Conservation (phyloP, 2,797 vertebrate genomes). For the Gorsachius magnificus region DNA sequence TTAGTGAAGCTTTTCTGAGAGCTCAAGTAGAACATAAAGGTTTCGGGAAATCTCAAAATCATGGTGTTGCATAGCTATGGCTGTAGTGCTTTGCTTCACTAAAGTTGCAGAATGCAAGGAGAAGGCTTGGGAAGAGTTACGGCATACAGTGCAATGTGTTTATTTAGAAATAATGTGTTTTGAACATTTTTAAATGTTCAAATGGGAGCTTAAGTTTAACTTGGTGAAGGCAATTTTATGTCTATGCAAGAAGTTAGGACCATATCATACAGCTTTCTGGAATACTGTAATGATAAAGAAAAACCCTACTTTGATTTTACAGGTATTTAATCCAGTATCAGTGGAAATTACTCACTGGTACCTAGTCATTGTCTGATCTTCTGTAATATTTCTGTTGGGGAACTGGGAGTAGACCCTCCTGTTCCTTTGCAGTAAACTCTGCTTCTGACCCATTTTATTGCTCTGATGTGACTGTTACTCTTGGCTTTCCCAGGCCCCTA, state of each 20-base stretch:
- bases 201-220: neutral
- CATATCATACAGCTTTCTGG: neutral
- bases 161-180: neutral
- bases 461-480: neutral
- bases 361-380: neutral
- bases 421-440: neutral
- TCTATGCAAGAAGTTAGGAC: neutral
- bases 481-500: neutral
- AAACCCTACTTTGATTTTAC: neutral
- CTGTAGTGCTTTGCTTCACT: neutral
- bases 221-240: fast-evolving
- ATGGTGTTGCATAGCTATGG: neutral
- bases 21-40: neutral
- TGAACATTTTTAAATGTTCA: neutral
- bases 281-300: neutral
- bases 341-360: neutral
- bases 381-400: neutral
- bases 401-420: neutral
- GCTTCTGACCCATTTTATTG: neutral
- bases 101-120: neutral
- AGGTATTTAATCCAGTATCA: neutral
- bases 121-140: neutral
- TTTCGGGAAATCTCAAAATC: neutral
- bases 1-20: neutral
- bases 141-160: neutral